Base-by-base conservation (phyloP, 2,113 vertebrate genomes). In the Brevimyrus niger region DNA sequence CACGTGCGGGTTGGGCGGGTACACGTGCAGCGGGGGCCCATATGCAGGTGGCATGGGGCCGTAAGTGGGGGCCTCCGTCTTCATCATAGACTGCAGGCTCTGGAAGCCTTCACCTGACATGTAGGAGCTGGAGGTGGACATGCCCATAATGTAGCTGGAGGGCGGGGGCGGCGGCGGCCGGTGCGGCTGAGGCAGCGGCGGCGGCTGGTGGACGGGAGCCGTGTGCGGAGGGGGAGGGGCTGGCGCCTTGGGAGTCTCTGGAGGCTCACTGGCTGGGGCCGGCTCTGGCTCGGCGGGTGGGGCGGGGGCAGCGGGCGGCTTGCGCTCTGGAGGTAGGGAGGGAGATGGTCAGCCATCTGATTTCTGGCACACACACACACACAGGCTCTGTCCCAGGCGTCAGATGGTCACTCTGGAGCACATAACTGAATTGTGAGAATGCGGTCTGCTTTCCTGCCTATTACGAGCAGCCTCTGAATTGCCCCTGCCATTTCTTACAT, bases 1-100 rank as follows among this genome's bases (percentile, higher is more conserved):
- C 50, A 96, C 96, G 10, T 42, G 86, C 4, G 86, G 86, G n/a
- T 86, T 46, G 42, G 80, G 97, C 13, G 97, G 97, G 89, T 98
- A 97, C 88, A 98, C 99, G 0, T 96, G 96, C n/a, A 99, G 95
- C 0, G 97, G 97, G 0, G 97, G 97, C 17, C 96, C 97, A 0
- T 99, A 98, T 76, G 94, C 94, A 0, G 98, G 98, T 0, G 97
- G 98, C 92, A 99, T 94, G 89, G 95, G 95, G 8, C 96, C 96
- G 0, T 99, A 98, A 42, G 98, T 93, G 53, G 98, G 97, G 31
- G 94, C 97, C 91, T 98, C 97, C 0, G 98, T 98, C 95, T 99
- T 99, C 98, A 99, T 99, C 97, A 99, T 96, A 17, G 98, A 99
- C 95, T 99, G 98, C 46, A 99, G 95, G 91, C 95, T 99, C 92